Evolutionary conservation across 2,113 vertebrate species (phyloP), one percentile per base, ranked within the genome.

Genomic region (Chitala chitala): DNA sequence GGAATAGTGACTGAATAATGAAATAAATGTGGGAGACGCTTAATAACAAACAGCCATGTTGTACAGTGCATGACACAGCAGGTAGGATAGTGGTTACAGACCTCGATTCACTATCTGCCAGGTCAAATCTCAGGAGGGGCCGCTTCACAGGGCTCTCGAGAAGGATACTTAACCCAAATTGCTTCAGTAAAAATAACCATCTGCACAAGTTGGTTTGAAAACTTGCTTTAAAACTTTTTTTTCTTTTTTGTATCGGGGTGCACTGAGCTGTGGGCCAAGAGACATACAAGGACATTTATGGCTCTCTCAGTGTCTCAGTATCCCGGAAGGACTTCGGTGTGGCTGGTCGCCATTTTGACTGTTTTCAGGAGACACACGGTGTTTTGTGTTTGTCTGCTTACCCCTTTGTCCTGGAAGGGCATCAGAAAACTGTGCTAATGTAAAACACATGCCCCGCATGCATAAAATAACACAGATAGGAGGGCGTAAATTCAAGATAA

Each of bases 111-210:
- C 5, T 46, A 12, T 5, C 6, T n/a, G 59, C 29, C 59, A 38
- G 59, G 20, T 20, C 15, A 12, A 63, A 17, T 38, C 59, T 3
- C 59, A 63, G 59, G 17, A 3, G 15, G 38, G 33, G 31, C 20
- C 38, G 59, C 50, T 53, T 53, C n/a, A 53, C n/a, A 53, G n/a
- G n/a, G n/a, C 59, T 33, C 59, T 38, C 15, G n/a, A n/a, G 59
- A 29, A 63, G 8, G 17, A 33, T 63, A 22, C 20, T 54, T 54
- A 38, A 63, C 31, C 17, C 20, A 63, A 63, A 20, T 38, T 63
- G 59, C 33, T 20, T 63, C 59, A 63, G n/a, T 63, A 63, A 63
- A 63, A 63, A 63, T 36, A n/a, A 20, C 31, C 36, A 63, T 29
- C 59, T 63, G 33, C 59, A 38, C 5, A 63, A 63, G 9, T 63